Percentiles rank a stretch among this genome's conserved stretches.
These are phyloP conservation scores for Atherinosoma microstoma DNA, from an alignment of 2,797 vertebrate genomes.

Conservation along the genomic window DNA sequence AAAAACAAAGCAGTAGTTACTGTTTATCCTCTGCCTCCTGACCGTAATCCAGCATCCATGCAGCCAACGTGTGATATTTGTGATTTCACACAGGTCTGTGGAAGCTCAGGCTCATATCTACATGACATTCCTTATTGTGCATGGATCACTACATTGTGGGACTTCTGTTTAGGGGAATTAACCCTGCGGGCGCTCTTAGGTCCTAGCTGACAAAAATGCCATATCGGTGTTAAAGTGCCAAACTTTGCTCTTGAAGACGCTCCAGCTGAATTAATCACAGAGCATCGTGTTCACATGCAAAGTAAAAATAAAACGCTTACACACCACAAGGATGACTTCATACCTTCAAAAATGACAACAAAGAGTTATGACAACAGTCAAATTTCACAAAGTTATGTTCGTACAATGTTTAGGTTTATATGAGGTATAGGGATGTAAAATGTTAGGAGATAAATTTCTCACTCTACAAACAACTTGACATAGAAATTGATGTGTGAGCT, in stretches of 20 bases:
- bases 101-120: constrained; percentile 43
- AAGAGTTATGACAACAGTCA: not conserved
- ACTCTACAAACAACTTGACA: no score
- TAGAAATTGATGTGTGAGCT: no score
- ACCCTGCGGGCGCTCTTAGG: constrained; percentile 39
- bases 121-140: constrained; percentile 49
- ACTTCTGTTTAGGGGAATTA: constrained; percentile 20
- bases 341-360: not conserved
- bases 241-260: constrained; percentile 10
- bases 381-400: no score
- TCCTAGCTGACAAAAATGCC: constrained; percentile 53
- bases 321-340: not conserved
- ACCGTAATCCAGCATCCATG: constrained; percentile 12
- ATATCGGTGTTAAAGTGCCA: constrained; percentile 51
- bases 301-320: not conserved
- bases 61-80: constrained; percentile 37
- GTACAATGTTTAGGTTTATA: no score
- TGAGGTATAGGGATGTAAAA: no score
- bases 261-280: not conserved
- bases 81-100: constrained; percentile 55
- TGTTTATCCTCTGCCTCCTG: not conserved
- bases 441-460: no score
- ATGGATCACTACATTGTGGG: constrained; percentile 26
- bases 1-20: not conserved
- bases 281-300: not conserved